Conservation (phyloP, 2,888 invertebrate species). For the Cataglyphis cursor region DNA sequence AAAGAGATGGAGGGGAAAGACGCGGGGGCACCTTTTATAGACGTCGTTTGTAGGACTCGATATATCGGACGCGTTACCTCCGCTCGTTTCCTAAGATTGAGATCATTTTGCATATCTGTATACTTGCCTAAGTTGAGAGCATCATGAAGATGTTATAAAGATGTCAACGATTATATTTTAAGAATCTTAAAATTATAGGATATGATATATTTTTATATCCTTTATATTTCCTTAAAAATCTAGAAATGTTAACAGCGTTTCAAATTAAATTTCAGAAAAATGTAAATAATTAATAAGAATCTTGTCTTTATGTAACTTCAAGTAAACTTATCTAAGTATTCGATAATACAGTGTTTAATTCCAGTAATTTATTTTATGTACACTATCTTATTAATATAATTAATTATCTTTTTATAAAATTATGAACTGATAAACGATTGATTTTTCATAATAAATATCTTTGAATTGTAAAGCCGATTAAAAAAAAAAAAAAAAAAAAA, state of each 20-base stretch:
- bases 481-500: not conserved
- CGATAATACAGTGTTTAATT: not conserved
- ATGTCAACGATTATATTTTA: not conserved
- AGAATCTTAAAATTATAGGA: not conserved
- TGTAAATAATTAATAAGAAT: slow-evolving; percentile 14
- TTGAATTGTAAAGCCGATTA: not conserved
- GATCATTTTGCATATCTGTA: slow-evolving; percentile 11
- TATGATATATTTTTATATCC: not conserved
- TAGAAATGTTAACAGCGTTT: not conserved
- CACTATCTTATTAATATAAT: not conserved
- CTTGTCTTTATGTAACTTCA: not conserved
- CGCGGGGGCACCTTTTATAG: slow-evolving; percentile 68
- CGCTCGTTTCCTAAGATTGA: not conserved
- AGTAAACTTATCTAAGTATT: slow-evolving; percentile 6
- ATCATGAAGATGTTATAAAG: not conserved
- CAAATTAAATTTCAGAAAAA: slow-evolving; percentile 15
- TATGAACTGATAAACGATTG: not conserved
- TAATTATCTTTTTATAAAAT: not conserved
- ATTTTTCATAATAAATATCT: slow-evolving; percentile 2
- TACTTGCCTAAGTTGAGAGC: not conserved
- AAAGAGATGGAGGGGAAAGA: slow-evolving; percentile 59
- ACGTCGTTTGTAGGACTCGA: slow-evolving; percentile 76
- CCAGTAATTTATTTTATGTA: not conserved
- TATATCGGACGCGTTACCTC: slow-evolving; percentile 72
- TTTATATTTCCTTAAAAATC: slow-evolving; percentile 20